Base-by-base conservation (phyloP, 2,113 vertebrate species). In the Capricornis sumatraensis region DNA sequence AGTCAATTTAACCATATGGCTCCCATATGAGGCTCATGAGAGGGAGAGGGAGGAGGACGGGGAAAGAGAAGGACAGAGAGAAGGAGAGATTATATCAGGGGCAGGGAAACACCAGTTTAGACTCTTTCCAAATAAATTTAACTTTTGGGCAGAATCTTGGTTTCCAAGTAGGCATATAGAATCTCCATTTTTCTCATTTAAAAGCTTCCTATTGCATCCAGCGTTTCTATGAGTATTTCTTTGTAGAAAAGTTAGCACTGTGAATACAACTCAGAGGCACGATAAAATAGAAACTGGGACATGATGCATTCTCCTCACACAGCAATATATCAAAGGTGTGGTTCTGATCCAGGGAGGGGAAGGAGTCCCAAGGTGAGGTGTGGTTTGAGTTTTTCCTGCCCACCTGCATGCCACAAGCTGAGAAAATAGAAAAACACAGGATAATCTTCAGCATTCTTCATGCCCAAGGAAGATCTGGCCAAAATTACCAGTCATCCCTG, bases 11-110 rank as follows among this genome's bases (percentile, higher is more conserved):
- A 64, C 87, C 33, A 7, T 8, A 79, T 45, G 50, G 71, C 33
- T 50, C 71, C 10, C 27, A 28, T 6, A n/a, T 30, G 67, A 89
- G 60, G 2, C 17, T 21, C 9, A 28, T 13, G 33, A 33, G 36
- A 43, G 16, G 60, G 14, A 40, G 23, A 33, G 5, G 21, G 0
- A 0, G n/a, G 0, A 36, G 25, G 27, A 23, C 0, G 4, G 0
- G 0, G 25, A 0, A 27, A 8, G 62, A 47, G 11, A 52, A 16
- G 19, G 25, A 7, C 6, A 21, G 25, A 36, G 2, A 83, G 14
- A 28, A 12, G 62, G 2, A 60, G 12, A 8, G 33, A 86, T 13
- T 14, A 19, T 17, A 55, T 40, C 30, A 71, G 47, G 57, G 40
- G 17, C n/a, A 25, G 55, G 6, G 30, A 53, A 52, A 60, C n/a